Evolutionary conservation across 2,113 vertebrate genomes (phyloP).

Genomic region (Tachysurus vachellii): DNA sequence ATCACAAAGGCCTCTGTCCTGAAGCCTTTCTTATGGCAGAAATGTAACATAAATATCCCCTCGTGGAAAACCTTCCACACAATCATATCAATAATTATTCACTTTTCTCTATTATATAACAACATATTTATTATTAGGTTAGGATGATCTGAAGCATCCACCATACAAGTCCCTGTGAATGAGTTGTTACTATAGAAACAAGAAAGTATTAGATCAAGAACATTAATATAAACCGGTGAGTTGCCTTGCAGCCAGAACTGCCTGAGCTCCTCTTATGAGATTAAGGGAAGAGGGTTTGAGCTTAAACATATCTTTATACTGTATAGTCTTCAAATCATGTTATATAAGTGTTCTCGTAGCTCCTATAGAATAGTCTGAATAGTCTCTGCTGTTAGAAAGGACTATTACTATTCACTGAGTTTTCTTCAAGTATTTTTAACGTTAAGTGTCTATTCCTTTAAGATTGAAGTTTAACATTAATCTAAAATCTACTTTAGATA

Average conservation of each 20-base stretch:
- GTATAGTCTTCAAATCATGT: not conserved
- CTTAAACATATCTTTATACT: not conserved
- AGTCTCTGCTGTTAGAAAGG: not conserved
- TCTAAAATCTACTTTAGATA: not conserved
- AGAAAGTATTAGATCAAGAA: not conserved
- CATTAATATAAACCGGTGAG: conserved; percentile 7
- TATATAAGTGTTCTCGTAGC: not conserved
- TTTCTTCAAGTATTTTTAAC: not conserved
- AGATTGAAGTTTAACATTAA: too few relatives aligned
- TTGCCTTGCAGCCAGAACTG: not conserved
- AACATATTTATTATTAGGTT: not conserved
- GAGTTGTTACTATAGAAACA: conserved; percentile 7
- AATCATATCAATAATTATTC: not conserved
- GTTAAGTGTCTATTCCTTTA: not conserved
- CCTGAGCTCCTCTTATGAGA: not conserved
- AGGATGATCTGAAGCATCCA: not conserved
- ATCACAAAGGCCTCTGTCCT: not conserved
- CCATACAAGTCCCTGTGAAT: not conserved
- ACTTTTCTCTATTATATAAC: not conserved
- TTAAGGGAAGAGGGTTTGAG: not conserved
- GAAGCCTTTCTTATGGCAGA: not conserved
- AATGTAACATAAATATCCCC: not conserved
- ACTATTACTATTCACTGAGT: not conserved
- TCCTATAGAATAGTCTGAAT: too few relatives aligned
- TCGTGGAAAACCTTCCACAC: not conserved